A percentile compares a stretch with the other conserved stretches of the same genome.
phyloP scores from a whole-genome alignment of 2,113 vertebrate genomes.

The Puma concolor region DNA sequence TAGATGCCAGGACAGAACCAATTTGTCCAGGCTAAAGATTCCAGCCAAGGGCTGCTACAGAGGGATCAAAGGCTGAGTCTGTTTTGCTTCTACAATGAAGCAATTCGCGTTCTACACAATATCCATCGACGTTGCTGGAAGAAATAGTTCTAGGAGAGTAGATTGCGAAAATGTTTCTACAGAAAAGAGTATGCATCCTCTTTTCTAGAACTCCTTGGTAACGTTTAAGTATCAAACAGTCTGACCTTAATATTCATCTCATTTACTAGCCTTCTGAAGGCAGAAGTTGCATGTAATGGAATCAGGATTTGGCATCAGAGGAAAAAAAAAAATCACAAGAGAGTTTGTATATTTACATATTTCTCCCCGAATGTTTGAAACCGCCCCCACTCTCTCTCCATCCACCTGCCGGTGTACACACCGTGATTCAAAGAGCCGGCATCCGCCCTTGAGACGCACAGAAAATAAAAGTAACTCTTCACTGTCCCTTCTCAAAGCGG shows the following conservation, averaged over 20 bases:
- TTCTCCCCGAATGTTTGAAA: background rate
- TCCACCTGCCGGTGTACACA: background rate
- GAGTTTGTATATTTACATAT: background rate
- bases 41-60: background rate
- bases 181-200: background rate
- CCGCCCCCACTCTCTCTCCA: background rate
- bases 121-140: background rate
- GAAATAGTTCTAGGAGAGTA: background rate
- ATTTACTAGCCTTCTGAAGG: background rate
- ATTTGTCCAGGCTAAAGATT: background rate
- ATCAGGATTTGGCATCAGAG: background rate
- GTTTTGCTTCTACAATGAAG: background rate
- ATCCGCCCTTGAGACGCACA: background rate
- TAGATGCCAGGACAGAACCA: background rate
- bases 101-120: background rate
- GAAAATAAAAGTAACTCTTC: background rate
- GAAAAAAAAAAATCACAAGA: background rate
- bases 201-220: background rate
- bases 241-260: background rate
- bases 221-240: background rate
- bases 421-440: background rate
- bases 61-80: background rate
- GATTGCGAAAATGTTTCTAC: background rate
- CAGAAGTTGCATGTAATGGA: background rate
- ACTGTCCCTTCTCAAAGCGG: background rate